These are phyloP conservation scores for Brachyptera putata DNA, from an alignment of 2,888 invertebrate genomes.

Conservation along the genomic window DNA sequence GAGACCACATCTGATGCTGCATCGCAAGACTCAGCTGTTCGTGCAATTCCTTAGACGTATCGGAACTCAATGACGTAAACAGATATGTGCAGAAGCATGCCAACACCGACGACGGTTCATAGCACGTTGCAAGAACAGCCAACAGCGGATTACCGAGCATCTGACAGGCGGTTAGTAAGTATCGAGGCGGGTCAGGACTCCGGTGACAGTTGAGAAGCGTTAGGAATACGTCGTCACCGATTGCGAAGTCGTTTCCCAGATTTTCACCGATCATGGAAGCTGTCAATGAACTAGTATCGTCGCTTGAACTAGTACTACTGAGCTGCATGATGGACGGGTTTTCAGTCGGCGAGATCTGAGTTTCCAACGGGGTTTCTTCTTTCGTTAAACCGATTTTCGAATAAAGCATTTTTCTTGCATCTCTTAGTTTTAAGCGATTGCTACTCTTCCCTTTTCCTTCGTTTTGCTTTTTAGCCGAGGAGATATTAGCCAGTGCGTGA, in stretches of 20 bases:
- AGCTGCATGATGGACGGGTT: too few species aligned
- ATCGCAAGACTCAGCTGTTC: background rate
- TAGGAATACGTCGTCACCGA: constrained; percentile 18
- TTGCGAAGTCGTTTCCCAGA: background rate
- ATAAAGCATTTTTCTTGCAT: constrained; percentile 44
- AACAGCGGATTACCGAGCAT: constrained; percentile 56
- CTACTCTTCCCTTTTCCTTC: background rate
- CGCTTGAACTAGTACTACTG: constrained; percentile 26
- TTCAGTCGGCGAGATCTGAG: too few species aligned
- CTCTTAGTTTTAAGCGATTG: constrained; percentile 34
- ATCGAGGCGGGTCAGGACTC: constrained; percentile 59
- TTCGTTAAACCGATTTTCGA: constrained; percentile 42
- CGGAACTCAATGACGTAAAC: constrained; percentile 22
- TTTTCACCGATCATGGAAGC: background rate
- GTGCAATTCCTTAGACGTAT: background rate
- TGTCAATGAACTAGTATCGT: constrained; percentile 7
- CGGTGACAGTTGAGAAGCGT: constrained; percentile 46
- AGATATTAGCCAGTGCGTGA: constrained; percentile 25
- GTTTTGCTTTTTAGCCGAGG: too few species aligned
- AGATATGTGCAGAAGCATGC: constrained; percentile 60
- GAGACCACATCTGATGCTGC: constrained; percentile 26
- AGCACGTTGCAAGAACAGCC: constrained; percentile 63
- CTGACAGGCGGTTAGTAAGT: constrained; percentile 56
- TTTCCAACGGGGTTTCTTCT: background rate
- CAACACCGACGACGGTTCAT: constrained; percentile 63